These are phyloP conservation scores for Hyphantria cunea DNA, from an alignment of 1,140 invertebrate genomes.

Conservation along the genomic window DNA sequence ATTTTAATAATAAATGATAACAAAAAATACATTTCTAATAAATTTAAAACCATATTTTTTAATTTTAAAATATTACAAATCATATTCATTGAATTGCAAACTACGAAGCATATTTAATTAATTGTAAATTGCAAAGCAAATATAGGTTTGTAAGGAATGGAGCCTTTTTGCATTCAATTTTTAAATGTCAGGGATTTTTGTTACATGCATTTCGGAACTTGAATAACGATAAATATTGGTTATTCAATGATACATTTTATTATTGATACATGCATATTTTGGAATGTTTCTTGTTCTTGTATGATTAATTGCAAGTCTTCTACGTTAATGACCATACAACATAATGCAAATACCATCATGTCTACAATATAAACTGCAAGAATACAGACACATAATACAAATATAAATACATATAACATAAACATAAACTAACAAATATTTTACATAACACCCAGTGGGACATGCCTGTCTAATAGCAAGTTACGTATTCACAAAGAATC, in stretches of 20 bases:
- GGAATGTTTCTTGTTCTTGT: constrained; percentile 42
- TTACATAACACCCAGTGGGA: constrained; percentile 27
- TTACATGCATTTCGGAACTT: constrained; percentile 33
- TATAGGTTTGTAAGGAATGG: no score
- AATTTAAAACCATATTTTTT: no score
- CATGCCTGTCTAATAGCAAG: constrained; percentile 21
- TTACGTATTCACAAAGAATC: constrained; percentile 30
- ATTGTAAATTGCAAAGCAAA: not conserved
- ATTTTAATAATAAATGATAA: no score
- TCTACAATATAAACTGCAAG: not conserved
- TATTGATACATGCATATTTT: constrained; percentile 3
- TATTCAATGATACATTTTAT: constrained; percentile 14
- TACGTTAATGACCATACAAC: constrained; percentile 7
- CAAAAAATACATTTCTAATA: no score
- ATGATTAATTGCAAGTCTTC: constrained; percentile 28
- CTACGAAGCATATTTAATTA: no score
- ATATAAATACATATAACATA: no score
- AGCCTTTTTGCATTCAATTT: no score
- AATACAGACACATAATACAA: no score
- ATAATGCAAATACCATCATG: constrained; percentile 22
- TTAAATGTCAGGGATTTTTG: constrained; percentile 56
- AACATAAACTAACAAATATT: no score
- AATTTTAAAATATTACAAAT: no score
- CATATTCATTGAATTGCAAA: no score
- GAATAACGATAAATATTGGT: constrained; percentile 26